Percentiles rank a stretch among this genome's conserved stretches.
Evolutionary conservation across 2,113 vertebrate species (phyloP).

Genomic region (Typhlomys cinereus): DNA sequence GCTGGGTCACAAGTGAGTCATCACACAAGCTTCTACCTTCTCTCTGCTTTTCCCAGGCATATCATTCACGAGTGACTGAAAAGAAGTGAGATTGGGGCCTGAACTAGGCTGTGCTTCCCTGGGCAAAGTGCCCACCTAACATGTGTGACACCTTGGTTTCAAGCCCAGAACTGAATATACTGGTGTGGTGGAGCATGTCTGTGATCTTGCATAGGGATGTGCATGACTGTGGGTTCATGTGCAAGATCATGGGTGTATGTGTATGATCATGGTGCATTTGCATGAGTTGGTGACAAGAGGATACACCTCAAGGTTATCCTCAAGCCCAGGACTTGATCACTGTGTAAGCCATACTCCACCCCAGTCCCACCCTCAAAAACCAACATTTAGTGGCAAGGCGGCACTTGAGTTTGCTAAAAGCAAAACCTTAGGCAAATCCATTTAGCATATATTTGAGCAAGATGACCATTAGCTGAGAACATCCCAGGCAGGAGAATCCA

Average conservation of each 20-base stretch:
- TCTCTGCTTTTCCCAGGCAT: not conserved
- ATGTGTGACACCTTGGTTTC: not conserved
- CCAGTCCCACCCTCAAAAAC: not conserved
- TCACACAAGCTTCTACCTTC: not conserved
- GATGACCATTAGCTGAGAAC: not conserved
- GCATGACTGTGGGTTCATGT: no score
- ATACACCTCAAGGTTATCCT: not conserved
- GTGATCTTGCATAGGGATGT: no score
- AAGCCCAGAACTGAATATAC: no score
- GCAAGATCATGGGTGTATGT: no score
- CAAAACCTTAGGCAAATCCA: not conserved
- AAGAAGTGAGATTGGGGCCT: not conserved
- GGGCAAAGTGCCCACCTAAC: no score
- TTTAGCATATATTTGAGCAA: not conserved
- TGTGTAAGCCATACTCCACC: not conserved
- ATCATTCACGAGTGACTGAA: not conserved
- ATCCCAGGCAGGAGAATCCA: not conserved
- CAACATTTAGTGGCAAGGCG: not conserved
- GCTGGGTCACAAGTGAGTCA: fast-evolving
- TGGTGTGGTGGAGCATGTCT: not conserved
- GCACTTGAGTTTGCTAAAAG: not conserved
- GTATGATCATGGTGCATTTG: no score
- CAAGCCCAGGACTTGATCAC: not conserved
- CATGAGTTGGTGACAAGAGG: not conserved
- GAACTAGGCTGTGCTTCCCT: no score